Conservation (phyloP, 2,113 vertebrate species). For the Phyllostomus hastatus region DNA sequence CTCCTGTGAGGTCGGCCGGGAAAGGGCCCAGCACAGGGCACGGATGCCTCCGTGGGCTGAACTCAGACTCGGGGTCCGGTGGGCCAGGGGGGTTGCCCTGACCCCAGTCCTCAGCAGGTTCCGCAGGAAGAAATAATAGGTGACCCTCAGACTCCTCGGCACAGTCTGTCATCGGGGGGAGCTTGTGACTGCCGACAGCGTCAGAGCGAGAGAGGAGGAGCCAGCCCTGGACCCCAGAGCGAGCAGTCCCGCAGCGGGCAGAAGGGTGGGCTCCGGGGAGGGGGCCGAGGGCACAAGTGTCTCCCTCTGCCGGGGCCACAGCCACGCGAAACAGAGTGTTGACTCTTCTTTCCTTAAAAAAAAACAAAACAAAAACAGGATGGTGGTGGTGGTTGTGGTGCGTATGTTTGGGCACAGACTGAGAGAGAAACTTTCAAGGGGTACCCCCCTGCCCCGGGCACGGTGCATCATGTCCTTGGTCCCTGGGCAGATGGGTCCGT, state of each 20-base stretch:
- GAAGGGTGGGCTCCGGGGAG: background rate
- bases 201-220: background rate
- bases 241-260: background rate
- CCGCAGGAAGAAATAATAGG: background rate
- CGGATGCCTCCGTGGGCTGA: background rate
- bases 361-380: no score
- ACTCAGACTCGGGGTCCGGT: background rate
- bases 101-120: background rate
- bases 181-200: background rate
- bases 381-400: background rate
- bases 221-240: accelerated
- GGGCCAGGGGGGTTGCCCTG: background rate
- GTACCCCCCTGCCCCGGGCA: background rate
- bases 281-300: background rate
- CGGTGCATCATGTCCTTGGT: background rate
- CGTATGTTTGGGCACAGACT: background rate
- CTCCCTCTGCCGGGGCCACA: background rate
- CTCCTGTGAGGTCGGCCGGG: background rate
- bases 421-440: background rate
- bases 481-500: background rate
- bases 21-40: background rate
- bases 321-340: background rate
- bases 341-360: background rate
- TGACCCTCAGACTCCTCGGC: background rate
- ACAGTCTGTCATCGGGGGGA: background rate